Evolutionary conservation across 1,140 invertebrate genomes (phyloP).

Genomic region (Drosophila busckii): DNA sequence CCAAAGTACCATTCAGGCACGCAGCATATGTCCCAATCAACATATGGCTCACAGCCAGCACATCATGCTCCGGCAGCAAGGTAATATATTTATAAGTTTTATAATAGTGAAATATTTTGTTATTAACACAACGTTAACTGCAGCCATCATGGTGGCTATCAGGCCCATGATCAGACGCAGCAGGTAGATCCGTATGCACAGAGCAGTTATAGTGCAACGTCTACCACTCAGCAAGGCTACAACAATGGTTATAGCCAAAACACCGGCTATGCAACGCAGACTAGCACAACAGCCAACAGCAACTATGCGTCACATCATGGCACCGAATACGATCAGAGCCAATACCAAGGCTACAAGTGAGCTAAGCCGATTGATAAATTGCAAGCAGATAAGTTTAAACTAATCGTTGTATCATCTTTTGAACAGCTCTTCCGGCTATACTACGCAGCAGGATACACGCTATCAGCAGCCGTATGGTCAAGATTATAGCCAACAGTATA

Average conservation of each 20-base stretch:
- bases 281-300: slow-evolving; percentile 52
- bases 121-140: slow-evolving; percentile 28
- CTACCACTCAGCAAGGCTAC: slow-evolving; percentile 58
- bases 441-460: slow-evolving; percentile 65
- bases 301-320: slow-evolving; percentile 58
- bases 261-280: slow-evolving; percentile 56
- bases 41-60: slow-evolving; percentile 60
- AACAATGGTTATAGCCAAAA: slow-evolving; percentile 74
- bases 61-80: slow-evolving; percentile 63
- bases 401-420: slow-evolving; percentile 4
- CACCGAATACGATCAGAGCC: slow-evolving; percentile 73
- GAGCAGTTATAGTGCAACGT: slow-evolving; percentile 53
- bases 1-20: slow-evolving; percentile 70
- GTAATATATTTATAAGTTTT: slow-evolving; percentile 29
- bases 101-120: slow-evolving; percentile 15
- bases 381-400: not conserved
- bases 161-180: slow-evolving; percentile 69
- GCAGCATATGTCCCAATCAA: slow-evolving; percentile 58
- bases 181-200: slow-evolving; percentile 74
- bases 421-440: slow-evolving; percentile 62
- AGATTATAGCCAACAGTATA: slow-evolving; percentile 75
- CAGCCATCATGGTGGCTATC: slow-evolving; percentile 68
- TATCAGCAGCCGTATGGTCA: slow-evolving; percentile 72
- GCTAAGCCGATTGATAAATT: no score
- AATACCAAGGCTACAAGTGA: slow-evolving; percentile 73